These are phyloP conservation scores for Orthonyx spaldingii DNA, from an alignment of 2,113 vertebrate species.

Conservation along the genomic window DNA sequence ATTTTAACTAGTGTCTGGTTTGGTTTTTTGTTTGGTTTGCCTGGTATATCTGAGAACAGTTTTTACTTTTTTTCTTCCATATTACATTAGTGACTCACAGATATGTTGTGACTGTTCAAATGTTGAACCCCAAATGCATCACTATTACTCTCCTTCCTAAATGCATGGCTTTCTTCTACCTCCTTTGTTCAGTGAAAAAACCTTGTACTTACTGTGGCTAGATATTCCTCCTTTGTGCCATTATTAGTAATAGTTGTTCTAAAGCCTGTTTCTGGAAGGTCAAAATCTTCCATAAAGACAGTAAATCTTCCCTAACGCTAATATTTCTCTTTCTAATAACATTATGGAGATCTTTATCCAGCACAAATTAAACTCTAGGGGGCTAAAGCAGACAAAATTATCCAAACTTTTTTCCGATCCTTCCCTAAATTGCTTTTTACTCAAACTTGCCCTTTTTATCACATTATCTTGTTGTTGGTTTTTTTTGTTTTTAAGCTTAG, in stretches of 20 bases:
- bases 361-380: conserved; percentile 35
- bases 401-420: not conserved
- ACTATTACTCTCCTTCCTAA: not conserved
- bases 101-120: not conserved
- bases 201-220: not conserved
- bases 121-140: not conserved
- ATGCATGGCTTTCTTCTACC: not conserved
- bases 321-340: conserved; percentile 50
- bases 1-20: not conserved
- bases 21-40: not conserved
- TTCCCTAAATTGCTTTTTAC: not conserved
- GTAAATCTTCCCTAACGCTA: conserved; percentile 33
- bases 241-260: conserved; percentile 27
- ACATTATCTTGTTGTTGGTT: not conserved
- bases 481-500: not conserved
- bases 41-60: not conserved
- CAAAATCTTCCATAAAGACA: conserved; percentile 20
- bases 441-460: not conserved
- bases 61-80: not conserved
- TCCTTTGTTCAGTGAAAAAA: not conserved
- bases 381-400: conserved; percentile 2
- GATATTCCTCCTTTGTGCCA: not conserved
- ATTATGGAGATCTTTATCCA: conserved; percentile 20
- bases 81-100: not conserved
- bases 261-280: conserved; percentile 20